Evolutionary conservation across 1,140 invertebrate genomes (phyloP).

Genomic region (Halesus radiatus): DNA sequence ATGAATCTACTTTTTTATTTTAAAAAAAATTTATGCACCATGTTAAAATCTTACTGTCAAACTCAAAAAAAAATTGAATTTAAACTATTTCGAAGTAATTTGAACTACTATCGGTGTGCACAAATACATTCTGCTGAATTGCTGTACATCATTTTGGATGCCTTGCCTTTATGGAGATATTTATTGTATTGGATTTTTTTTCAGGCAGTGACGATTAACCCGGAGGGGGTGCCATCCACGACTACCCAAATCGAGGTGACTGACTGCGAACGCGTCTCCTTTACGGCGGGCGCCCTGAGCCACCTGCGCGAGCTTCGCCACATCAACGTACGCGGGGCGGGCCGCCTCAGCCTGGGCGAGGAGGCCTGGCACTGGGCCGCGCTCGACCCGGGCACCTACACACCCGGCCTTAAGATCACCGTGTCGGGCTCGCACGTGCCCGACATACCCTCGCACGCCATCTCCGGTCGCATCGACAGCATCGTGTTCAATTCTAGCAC

Average conservation of each 20-base stretch:
- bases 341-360: constrained; percentile 62
- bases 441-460: constrained; percentile 76
- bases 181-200: constrained; percentile 40
- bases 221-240: constrained; percentile 71
- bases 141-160: too few species aligned
- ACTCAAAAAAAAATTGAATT: too few species aligned
- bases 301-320: constrained; percentile 62
- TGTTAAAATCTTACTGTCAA: too few species aligned
- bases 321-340: constrained; percentile 62
- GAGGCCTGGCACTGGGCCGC: constrained; percentile 64
- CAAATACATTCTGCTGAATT: too few species aligned
- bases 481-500: constrained; percentile 75
- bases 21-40: too few species aligned
- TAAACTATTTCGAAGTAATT: too few species aligned
- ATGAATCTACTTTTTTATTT: too few species aligned
- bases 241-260: constrained; percentile 69
- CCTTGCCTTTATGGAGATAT: too few species aligned
- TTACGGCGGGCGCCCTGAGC: constrained; percentile 67
- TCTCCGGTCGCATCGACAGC: constrained; percentile 79
- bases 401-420: constrained; percentile 63
- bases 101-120: too few species aligned
- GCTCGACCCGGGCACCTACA: constrained; percentile 59
- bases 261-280: constrained; percentile 70
- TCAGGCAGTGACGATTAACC: constrained; percentile 73
- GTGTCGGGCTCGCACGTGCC: constrained; percentile 69